phyloP scores from a whole-genome alignment of 2,888 invertebrate genomes.

The Caenorhabditis sp. region DNA sequence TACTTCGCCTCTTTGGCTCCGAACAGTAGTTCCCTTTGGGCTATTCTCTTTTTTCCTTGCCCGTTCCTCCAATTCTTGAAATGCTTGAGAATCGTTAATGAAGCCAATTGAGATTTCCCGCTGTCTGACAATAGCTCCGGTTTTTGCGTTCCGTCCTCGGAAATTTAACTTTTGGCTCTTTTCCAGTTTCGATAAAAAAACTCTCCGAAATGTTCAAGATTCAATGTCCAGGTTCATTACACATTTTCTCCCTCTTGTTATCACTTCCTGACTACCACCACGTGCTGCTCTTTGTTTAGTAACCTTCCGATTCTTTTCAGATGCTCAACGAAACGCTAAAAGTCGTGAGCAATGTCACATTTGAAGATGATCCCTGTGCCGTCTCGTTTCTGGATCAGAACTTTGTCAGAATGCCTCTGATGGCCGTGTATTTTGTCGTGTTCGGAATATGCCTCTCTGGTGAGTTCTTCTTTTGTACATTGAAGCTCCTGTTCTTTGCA shows the following conservation, averaged over 20 bases:
- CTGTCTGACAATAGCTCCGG: not conserved
- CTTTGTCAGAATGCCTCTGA: slow-evolving; percentile 72
- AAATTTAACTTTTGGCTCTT: slow-evolving; percentile 5
- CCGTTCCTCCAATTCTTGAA: not conserved
- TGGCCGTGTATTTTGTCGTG: slow-evolving; percentile 74
- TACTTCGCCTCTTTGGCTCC: not conserved
- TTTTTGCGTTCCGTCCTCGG: not conserved
- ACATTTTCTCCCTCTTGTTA: slow-evolving; percentile 37
- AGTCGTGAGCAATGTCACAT: slow-evolving; percentile 9
- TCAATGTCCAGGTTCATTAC: slow-evolving; percentile 12
- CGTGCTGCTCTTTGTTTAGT: slow-evolving; percentile 36
- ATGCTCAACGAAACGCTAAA: slow-evolving; percentile 39
- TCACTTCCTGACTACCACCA: slow-evolving; percentile 42
- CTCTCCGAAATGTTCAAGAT: not conserved
- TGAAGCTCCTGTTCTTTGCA: slow-evolving; percentile 35
- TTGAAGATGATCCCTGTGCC: slow-evolving; percentile 25
- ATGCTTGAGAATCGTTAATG: slow-evolving; percentile 19
- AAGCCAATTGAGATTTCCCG: slow-evolving; percentile 2
- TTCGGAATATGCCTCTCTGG: slow-evolving; percentile 77
- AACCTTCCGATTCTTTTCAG: slow-evolving; percentile 34
- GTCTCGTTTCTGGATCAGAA: slow-evolving; percentile 74
- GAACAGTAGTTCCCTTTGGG: not conserved
- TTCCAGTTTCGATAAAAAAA: not conserved
- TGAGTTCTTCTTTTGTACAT: slow-evolving; percentile 43
- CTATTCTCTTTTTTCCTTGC: not conserved